Evolutionary conservation across 2,888 invertebrate genomes (phyloP), one percentile per base, ranked within the genome.

Genomic region (Molorchus minor): DNA sequence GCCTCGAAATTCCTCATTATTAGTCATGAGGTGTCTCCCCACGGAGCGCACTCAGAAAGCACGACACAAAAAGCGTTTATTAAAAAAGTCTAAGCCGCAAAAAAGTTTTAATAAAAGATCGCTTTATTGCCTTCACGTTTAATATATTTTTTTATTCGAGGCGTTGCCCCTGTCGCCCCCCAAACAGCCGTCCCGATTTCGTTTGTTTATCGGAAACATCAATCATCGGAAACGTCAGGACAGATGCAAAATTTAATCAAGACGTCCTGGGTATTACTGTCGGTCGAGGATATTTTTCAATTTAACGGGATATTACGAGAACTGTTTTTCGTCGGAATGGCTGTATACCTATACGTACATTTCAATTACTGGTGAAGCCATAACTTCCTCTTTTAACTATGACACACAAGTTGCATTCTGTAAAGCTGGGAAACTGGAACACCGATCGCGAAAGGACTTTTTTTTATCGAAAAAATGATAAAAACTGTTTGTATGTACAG

Each of bases 201-300:
- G 74, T 76, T 75, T 77, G 74, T 76, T 76, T 76, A 76, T 75
- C 73, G 67, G 70, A 66, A 65, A 73, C 77, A 77, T 78, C 78
- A 78, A 78, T 77, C 77, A 78, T 76, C 71, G 64, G 67, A 70
- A 67, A 71, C 71, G 75, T 76, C 76, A 73, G 73, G 71, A 65
- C 75, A 70, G 74, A 68, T 75, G 71, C 71, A 71, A 70, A 75
- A 75, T 78, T 78, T 77, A 78, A 77, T 77, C 76, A 76, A 78
- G 75, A 72, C 69, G 71, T 45, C 58, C 54, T 57, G 52, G 55
- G 40, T 58, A 60, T 64, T 49, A 64, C 56, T 56, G 51, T 56
- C 56, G 58, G 49, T 20, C 21, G 44, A 10, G 12, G 43, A 55
- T 63, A 58, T 63, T 65, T 63, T 61, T 58, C 60, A 57, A 56